A percentile compares a stretch with the other conserved stretches of the same genome.
These are phyloP conservation scores for Neopipo cinnamomea DNA, from an alignment of 2,113 vertebrate species.

Conservation along the genomic window DNA sequence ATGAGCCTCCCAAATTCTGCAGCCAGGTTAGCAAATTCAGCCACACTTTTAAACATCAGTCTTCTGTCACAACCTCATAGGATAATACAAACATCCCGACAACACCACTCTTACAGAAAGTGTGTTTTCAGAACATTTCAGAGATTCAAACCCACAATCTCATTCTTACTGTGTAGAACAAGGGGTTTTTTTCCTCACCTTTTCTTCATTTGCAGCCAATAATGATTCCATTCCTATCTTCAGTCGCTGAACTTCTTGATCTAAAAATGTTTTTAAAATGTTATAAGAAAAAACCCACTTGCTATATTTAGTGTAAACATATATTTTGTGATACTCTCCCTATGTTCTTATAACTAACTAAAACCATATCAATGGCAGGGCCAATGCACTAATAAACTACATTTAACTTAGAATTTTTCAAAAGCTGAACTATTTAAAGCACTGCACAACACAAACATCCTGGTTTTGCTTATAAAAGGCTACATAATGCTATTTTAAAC, in stretches of 20 bases:
- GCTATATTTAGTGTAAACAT: neutral
- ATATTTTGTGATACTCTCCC: neutral
- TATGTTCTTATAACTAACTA: neutral
- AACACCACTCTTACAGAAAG: neutral
- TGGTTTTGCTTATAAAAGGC: neutral
- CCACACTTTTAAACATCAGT: neutral
- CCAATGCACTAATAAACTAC: neutral
- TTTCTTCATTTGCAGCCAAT: conserved; percentile 88
- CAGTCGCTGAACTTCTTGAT: conserved; percentile 89
- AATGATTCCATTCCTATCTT: conserved; percentile 90
- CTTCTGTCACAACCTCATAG: neutral
- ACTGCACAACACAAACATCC: neutral
- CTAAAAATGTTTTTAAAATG: conserved; percentile 70
- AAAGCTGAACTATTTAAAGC: neutral
- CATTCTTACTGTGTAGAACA: neutral
- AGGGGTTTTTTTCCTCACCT: conserved; percentile 74
- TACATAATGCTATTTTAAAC: neutral
- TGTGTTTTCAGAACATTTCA: neutral
- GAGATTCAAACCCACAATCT: neutral
- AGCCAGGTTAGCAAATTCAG: neutral
- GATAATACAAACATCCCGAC: neutral
- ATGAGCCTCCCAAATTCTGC: neutral
- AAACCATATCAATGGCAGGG: neutral
- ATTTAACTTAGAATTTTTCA: neutral
- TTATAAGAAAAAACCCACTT: neutral